Evolutionary conservation across 2,888 invertebrate genomes (phyloP).

Genomic region (Dastarcus helophoroides): DNA sequence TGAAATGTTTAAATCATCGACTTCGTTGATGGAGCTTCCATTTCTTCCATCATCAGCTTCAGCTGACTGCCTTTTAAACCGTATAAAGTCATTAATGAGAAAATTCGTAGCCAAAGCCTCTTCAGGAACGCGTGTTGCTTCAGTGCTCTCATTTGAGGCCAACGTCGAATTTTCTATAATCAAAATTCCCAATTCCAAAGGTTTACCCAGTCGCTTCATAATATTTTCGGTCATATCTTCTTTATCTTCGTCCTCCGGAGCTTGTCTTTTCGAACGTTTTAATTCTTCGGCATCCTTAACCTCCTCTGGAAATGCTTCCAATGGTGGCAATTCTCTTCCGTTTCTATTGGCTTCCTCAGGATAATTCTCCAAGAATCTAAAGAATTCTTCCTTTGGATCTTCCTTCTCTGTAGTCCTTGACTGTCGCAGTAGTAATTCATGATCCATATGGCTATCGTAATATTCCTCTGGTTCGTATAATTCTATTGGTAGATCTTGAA

Average conservation of each 20-base stretch:
- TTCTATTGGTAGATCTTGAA: slow-evolving; percentile 22
- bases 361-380: slow-evolving; percentile 10
- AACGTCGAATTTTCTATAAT: slow-evolving; percentile 14
- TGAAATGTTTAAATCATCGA: too few relatives aligned
- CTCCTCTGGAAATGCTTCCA: slow-evolving; percentile 2
- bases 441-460: slow-evolving; percentile 20
- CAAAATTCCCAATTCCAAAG: slow-evolving; percentile 22
- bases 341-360: not conserved
- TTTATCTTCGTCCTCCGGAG: not conserved
- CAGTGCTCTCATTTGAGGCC: slow-evolving; percentile 1
- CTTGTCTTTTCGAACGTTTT: not conserved
- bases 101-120: slow-evolving; percentile 12
- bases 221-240: slow-evolving; percentile 8
- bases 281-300: not conserved
- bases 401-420: slow-evolving; percentile 12
- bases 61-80: slow-evolving; percentile 30
- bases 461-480: slow-evolving; percentile 17
- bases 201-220: slow-evolving; percentile 21
- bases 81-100: slow-evolving; percentile 30
- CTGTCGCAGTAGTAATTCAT: slow-evolving; percentile 20
- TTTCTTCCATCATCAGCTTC: too few relatives aligned
- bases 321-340: not conserved
- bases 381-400: slow-evolving; percentile 18
- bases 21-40: too few relatives aligned
- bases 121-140: slow-evolving; percentile 2